Evolutionary conservation across 1,140 invertebrate species (phyloP), one percentile per base, ranked within the genome.

Genomic region (Pinna nobilis): DNA sequence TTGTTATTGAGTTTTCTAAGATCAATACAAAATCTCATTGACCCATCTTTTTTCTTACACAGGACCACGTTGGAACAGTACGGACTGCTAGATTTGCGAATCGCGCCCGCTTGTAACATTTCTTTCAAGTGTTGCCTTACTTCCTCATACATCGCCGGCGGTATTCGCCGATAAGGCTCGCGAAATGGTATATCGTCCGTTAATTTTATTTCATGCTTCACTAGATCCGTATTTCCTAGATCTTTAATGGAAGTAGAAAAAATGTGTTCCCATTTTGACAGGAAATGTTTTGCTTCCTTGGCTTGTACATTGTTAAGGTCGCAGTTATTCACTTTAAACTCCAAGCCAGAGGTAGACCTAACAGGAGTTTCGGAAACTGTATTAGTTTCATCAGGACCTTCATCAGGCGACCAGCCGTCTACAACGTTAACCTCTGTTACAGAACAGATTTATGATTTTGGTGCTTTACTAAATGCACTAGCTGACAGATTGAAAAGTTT

Each of bases 61-160:
- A 88, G 80, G 0, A 92, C 90, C 23, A 72, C 55, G 3, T 91
- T 90, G 2, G 90, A 89, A 7, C 86, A 90, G 89, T 90, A 92
- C 28, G 90, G 85, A 20, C 85, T 88, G 66, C 74, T 39, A 2
- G 70, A 77, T 18, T 55, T 44, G 7, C 66, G 20, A 9, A 79
- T 76, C 1, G 41, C 64, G 1, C 66, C 73, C 7, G 55, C 47
- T 11, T 72, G 60, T 13, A 79, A 30, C 77, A 79, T 79, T 50
- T 76, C 69, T n/a, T 69, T 51, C 20, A 76, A 33, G 49, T 73
- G 60, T 32, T 79, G 44, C 32, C 63, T 39, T 2, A 75, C 76
- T 47, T 75, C 55, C 7, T 70, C 55, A 69, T 75, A 83, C 2
- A 90, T 53, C 7, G 86, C 83, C n/a, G 84, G 88, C 3, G 88